Conservation (phyloP, 2,113 vertebrate species). For the Oncorhynchus mykiss region DNA sequence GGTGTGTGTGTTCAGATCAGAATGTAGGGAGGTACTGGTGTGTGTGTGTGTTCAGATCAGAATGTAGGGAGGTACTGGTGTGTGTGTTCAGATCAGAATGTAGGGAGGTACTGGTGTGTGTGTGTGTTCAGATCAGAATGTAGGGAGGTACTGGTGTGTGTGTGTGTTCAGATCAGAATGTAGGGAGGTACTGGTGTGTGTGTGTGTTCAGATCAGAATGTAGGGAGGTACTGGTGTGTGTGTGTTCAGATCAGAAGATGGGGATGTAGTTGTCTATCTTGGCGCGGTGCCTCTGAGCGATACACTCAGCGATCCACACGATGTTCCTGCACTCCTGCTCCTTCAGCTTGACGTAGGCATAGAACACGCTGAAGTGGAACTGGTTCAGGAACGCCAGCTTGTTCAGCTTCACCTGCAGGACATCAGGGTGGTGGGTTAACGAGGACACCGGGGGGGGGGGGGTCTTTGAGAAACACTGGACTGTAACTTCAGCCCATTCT, state of each 20-base stretch:
- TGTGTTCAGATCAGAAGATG: constrained; percentile 66
- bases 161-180: background rate
- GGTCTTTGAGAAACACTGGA: too few relatives aligned
- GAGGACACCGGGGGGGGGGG: too few relatives aligned
- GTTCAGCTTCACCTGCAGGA: constrained; percentile 82
- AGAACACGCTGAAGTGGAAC: constrained; percentile 89
- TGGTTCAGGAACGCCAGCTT: constrained; percentile 84
- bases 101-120: too few relatives aligned
- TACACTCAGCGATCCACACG: constrained; percentile 89
- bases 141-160: too few relatives aligned
- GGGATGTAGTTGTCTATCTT: constrained; percentile 91
- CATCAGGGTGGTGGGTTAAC: background rate
- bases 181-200: background rate
- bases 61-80: too few relatives aligned
- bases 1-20: constrained; percentile 48
- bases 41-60: too few relatives aligned
- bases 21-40: too few relatives aligned
- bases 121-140: too few relatives aligned
- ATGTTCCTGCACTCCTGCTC: constrained; percentile 89
- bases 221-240: background rate
- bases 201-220: background rate
- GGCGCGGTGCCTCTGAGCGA: constrained; percentile 86
- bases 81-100: too few relatives aligned
- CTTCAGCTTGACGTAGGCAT: constrained; percentile 85
- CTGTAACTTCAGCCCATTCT: too few relatives aligned